Evolutionary conservation across 2,797 vertebrate species (phyloP).

Genomic region (Carapus acus): DNA sequence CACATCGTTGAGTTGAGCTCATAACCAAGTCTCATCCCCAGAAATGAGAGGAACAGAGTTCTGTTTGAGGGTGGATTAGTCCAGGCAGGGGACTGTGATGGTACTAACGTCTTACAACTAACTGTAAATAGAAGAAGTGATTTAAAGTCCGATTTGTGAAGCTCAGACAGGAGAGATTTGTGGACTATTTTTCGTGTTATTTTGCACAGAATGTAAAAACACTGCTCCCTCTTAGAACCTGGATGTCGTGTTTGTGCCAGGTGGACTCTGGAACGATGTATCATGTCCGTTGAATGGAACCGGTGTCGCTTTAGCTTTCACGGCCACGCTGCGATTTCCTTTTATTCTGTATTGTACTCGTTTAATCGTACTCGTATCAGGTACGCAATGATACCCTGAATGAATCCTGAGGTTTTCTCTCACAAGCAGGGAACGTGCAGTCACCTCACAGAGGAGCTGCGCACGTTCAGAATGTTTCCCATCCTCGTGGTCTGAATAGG

Average conservation of each 20-base stretch:
- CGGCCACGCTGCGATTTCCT: background rate
- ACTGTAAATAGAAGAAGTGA: conserved; percentile 54
- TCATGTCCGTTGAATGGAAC: conserved; percentile 18
- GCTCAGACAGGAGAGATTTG: conserved; percentile 16
- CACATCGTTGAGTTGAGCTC: background rate
- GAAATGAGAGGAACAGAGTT: conserved; percentile 1
- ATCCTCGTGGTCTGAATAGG: too few species aligned
- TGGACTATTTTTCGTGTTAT: conserved; percentile 47
- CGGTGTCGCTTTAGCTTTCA: background rate
- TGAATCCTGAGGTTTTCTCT: too few species aligned
- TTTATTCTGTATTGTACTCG: background rate
- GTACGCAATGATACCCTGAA: conserved; percentile 16
- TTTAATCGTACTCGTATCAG: background rate
- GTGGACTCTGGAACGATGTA: conserved; percentile 9
- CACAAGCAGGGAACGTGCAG: too few species aligned
- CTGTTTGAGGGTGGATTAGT: conserved; percentile 34
- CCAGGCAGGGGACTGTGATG: conserved; percentile 16
- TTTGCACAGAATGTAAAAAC: conserved; percentile 68
- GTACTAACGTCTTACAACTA: conserved; percentile 52
- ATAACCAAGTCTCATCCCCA: background rate
- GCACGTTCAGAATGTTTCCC: background rate
- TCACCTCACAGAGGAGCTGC: background rate
- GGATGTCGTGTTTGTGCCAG: conserved; percentile 12
- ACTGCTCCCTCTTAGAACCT: conserved; percentile 24
- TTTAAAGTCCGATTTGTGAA: conserved; percentile 8